phyloP scores from a whole-genome alignment of 2,113 vertebrate species.

The Gnathonemus longibarbis region DNA sequence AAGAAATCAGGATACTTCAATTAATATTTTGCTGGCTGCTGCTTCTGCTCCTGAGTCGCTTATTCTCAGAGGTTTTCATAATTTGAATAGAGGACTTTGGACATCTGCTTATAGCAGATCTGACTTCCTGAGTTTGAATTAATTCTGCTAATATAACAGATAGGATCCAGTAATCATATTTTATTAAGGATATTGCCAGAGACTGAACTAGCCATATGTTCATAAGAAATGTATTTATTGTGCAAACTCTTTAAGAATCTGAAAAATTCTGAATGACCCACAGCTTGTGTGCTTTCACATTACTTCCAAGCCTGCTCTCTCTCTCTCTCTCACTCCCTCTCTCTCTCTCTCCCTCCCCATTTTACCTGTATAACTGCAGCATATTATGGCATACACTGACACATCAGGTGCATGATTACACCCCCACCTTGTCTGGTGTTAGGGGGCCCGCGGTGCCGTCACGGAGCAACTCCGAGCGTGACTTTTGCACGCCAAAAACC shows the following conservation, averaged over 20 bases:
- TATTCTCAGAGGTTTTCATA: background rate
- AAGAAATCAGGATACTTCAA: background rate
- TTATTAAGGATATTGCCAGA: background rate
- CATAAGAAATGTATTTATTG: background rate
- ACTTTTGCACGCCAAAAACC: background rate
- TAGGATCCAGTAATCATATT: background rate
- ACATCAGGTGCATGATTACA: background rate
- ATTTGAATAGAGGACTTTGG: background rate
- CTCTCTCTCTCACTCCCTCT: background rate
- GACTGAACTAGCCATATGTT: background rate
- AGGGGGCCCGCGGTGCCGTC: background rate
- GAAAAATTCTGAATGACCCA: background rate
- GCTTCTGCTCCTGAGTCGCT: background rate
- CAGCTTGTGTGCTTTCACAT: background rate
- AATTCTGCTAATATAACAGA: background rate
- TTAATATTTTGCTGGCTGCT: background rate
- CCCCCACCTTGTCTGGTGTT: background rate
- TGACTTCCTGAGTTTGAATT: background rate
- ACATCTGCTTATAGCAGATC: slow-evolving; percentile 2
- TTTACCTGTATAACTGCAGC: background rate
- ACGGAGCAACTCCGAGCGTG: background rate
- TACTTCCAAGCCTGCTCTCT: background rate
- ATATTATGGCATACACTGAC: background rate
- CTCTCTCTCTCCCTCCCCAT: background rate
- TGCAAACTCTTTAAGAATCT: background rate